These are phyloP conservation scores for Odobenus rosmarus DNA, from an alignment of 2,113 vertebrate genomes.

Conservation along the genomic window DNA sequence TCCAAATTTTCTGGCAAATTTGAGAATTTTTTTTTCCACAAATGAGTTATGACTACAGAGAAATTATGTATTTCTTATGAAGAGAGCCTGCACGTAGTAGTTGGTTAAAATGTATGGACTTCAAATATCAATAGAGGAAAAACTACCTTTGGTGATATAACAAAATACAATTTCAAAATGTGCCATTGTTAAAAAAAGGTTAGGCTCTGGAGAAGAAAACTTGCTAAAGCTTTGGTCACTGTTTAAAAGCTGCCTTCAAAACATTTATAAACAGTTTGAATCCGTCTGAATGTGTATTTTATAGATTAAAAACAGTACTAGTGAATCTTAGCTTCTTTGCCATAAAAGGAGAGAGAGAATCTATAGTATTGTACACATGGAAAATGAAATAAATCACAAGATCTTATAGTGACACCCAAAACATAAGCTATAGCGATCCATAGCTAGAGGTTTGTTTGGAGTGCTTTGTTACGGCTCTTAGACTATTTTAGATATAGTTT, in stretches of 20 bases:
- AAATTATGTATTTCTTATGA: slow-evolving; percentile 36
- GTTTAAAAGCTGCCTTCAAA: slow-evolving; percentile 59
- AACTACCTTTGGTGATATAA: neutral
- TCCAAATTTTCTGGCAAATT: neutral
- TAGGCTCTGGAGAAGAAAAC: slow-evolving; percentile 23
- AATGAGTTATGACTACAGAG: neutral
- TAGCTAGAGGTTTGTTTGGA: neutral
- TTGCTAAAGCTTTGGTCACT: neutral
- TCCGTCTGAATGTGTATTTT: slow-evolving; percentile 36
- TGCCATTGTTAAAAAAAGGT: neutral
- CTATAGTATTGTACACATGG: slow-evolving; percentile 9
- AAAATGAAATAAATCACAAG: slow-evolving; percentile 27
- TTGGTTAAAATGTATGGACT: neutral
- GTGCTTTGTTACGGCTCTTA: neutral
- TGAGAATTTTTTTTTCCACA: neutral
- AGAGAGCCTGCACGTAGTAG: neutral
- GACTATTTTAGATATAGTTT: neutral
- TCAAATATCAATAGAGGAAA: neutral
- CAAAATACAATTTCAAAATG: slow-evolving; percentile 47
- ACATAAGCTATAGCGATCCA: neutral
- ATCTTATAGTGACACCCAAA: neutral
- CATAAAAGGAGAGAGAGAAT: slow-evolving; percentile 77
- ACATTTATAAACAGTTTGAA: slow-evolving; percentile 57
- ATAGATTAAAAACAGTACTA: neutral
- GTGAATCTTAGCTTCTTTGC: slow-evolving; percentile 54